Evolutionary conservation across 2,888 invertebrate species (phyloP).

Genomic region (Tetragnatha montana): DNA sequence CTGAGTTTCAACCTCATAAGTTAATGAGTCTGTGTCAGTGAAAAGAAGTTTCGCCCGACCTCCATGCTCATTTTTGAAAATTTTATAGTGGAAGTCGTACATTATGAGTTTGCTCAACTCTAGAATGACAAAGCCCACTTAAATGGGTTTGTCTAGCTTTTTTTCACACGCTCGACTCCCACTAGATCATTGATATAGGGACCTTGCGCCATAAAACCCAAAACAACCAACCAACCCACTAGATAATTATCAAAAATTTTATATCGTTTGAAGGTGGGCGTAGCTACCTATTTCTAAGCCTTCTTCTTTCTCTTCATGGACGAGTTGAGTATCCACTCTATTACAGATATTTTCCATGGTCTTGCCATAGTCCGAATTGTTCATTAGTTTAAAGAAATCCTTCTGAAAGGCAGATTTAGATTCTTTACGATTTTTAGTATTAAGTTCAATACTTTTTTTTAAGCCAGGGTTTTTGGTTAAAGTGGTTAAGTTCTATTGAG

Average conservation of each 20-base stretch:
- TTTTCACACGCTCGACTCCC: conserved; percentile 37
- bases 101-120: conserved; percentile 74
- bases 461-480: conserved; percentile 60
- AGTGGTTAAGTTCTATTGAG: too few species aligned
- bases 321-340: conserved; percentile 73
- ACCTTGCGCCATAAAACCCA: too few species aligned
- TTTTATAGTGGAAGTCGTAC: conserved; percentile 73
- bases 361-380: conserved; percentile 75
- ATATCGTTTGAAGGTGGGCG: conserved; percentile 53
- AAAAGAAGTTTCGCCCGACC: conserved; percentile 72
- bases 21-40: conserved; percentile 74
- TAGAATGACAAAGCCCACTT: conserved; percentile 73
- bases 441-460: conserved; percentile 67
- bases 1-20: conserved; percentile 71
- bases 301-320: conserved; percentile 23
- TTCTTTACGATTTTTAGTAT: conserved; percentile 71
- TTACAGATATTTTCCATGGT: conserved; percentile 74
- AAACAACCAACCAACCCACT: too few species aligned
- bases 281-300: conserved; percentile 21
- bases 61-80: conserved; percentile 72
- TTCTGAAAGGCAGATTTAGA: conserved; percentile 75
- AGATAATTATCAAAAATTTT: conserved; percentile 39
- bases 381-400: conserved; percentile 75
- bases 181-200: too few species aligned
- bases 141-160: conserved; percentile 73